These are phyloP conservation scores for Diceros bicornis DNA, from an alignment of 2,797 vertebrate genomes.

Conservation along the genomic window DNA sequence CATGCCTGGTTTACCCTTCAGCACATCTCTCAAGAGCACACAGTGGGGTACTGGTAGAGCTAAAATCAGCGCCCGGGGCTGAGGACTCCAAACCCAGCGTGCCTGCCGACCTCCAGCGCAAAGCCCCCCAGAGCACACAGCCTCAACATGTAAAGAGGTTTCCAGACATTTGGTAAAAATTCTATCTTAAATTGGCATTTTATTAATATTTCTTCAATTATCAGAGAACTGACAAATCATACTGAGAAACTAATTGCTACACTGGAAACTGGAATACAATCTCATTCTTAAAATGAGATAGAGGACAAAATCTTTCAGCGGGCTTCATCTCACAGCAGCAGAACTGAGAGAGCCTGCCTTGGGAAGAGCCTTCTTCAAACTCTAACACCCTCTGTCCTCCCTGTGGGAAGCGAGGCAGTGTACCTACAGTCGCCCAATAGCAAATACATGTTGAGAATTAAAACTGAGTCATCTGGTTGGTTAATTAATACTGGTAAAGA, in stretches of 20 bases:
- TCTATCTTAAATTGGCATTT: not conserved
- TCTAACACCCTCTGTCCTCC: not conserved
- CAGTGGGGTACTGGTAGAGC: not conserved
- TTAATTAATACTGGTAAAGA: not conserved
- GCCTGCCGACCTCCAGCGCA: not conserved
- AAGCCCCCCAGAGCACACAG: accelerated
- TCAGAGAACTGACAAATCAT: not conserved
- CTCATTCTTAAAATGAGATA: not conserved
- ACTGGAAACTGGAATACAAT: not conserved
- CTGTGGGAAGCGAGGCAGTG: not conserved
- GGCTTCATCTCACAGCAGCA: not conserved
- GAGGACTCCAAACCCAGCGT: not conserved
- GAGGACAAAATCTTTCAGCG: slow-evolving; percentile 3
- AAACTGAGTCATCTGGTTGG: not conserved
- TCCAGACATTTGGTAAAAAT: not conserved
- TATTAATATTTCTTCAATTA: not conserved
- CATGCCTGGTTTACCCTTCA: not conserved
- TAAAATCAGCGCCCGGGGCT: not conserved
- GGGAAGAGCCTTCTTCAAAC: not conserved
- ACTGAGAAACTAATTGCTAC: not conserved
- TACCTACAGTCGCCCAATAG: not conserved
- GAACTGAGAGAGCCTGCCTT: not conserved
- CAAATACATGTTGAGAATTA: not conserved
- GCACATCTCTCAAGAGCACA: not conserved
- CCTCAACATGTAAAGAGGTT: not conserved